Evolutionary conservation across 1,140 invertebrate genomes (phyloP), one percentile per base, ranked within the genome.

Genomic region (Euwallacea fornicatus): DNA sequence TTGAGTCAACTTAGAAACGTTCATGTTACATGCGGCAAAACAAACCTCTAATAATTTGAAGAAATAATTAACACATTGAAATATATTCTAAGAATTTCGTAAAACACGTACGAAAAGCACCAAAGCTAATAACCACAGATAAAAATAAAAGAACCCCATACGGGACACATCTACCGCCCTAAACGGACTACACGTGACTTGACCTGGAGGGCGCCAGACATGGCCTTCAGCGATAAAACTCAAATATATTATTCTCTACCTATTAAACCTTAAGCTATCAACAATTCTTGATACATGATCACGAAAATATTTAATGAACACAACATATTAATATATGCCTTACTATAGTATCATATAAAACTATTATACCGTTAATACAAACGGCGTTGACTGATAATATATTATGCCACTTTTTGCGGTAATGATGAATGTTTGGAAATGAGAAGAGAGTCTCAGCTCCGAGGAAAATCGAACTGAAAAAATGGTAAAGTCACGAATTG

Each of bases 251-350:
- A 50, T 13, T 50, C 13, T 50, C 46, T 50, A 50, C 46, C 46
- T 50, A 66, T 56, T 10, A 56, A 66, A 66, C 13, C 64, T 56
- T 66, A 66, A 55, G 44, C 42, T 66, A 66, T 50, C 42, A 58
- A 55, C 13, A 56, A 15, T 66, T 56, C 56, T 55, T 65, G 11
- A 10, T 56, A 55, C 50, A 43, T 66, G 33, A 66, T 66, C 64
- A 66, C 64, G 53, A 66, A 66, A 41, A 53, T 66, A 56, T 55
- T 58, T 66, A 55, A 58, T 33, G 64, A 65, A 65, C 64, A 66
- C 53, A 66, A 66, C 53, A 15, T 50, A 43, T 56, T 66, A 55
- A 21, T 47, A 44, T 66, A 8, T 50, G 13, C 13, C 13, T 60
- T 42, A 42, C 42, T 60, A 60, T 64, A 64, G 42, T 55, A 54